Evolutionary conservation across 2,797 vertebrate genomes (phyloP), one percentile per base, ranked within the genome.

Genomic region (Syncerus caffer): DNA sequence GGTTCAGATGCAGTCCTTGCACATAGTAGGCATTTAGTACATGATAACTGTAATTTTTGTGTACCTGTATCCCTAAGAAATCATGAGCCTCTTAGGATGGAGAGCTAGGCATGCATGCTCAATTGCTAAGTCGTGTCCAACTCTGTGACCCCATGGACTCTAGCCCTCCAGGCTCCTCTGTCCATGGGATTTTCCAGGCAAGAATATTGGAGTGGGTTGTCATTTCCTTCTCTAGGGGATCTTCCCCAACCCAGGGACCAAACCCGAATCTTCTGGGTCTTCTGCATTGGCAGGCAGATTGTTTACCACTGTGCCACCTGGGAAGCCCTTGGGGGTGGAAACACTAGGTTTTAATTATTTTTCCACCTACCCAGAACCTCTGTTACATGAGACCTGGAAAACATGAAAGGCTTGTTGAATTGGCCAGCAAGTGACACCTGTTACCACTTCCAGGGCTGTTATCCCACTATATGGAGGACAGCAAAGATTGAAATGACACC

Each of bases 21-120:
- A 62, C 19, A 71, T n/a, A 93, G 13, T 16, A 89, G 57, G 25
- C 42, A 88, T 47, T 96, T 93, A 95, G 83, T 57, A 93, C 90
- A 74, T 67, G 29, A 88, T 71, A 78, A 38, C 51, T 88, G 78
- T 82, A 88, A 84, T 58, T 89, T 92, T 79, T 85, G 7, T 51
- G 19, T 15, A 90, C 12, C 15, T 85, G 38, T 71, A 58, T n/a
- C 31, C 55, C 29, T 62, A 62, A 90, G 85, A 90, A 96, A 67
- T 67, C 29, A 9, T 90, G 47, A 97, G 31, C 21, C 45, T 82
- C 58, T 51, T 82, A n/a, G 85, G 85, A 53, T 34, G 16, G 12
- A 15, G 16, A 89, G 6, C 38, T 74, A 25, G 19, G 71, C 1
- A 0, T 74, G 38, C 8, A 8, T 74, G 23, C 71, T 14, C 23